Evolutionary conservation across 2,888 invertebrate genomes (phyloP), one percentile per base, ranked within the genome.

Genomic region (Steinernema hermaphroditum): DNA sequence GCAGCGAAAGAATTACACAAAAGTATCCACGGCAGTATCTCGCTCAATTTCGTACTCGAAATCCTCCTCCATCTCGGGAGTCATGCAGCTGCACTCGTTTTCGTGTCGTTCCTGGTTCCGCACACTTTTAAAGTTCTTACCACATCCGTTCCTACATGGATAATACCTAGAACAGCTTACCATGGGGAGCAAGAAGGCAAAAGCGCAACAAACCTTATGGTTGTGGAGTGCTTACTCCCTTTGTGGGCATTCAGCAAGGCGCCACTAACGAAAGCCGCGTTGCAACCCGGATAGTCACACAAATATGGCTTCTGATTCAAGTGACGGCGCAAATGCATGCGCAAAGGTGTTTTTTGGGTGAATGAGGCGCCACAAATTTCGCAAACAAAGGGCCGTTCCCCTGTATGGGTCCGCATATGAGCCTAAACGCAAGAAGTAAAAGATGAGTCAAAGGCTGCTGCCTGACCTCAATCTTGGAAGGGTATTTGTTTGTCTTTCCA

Each of bases 331-430:
- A 83, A 54, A 72, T 83, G 83, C 71, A 83, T 76, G 34, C 83
- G 73, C 72, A 83, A 68, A 19, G 83, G 81, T 6, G 83, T 83
- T 68, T 78, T 76, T 70, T 83, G 81, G 8, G 80, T 75, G 76
- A 83, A 83, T 19, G 62, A 62, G 72, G 76, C 76, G 16, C 80
- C 81, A 70, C 84, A 84, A 27, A 84, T 78, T 6, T 81, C 80
- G 69, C 84, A 84, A 68, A 76, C 76, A 70, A 74, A 82, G 1
- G 84, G 83, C 50, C 80, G 79, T 69, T 83, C 82, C 14, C 82
- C 82, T 6, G 82, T 82, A 72, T 83, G 83, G 9, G 81, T 82
- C 41, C 83, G 70, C 80, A 80, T 79, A 71, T 83, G 83, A 6
- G 81, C 83, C 75, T 79, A 71, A 54, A 75, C 19, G 41, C 16